phyloP scores from a whole-genome alignment of 2,888 invertebrate genomes.

The Melanostoma scalare region DNA sequence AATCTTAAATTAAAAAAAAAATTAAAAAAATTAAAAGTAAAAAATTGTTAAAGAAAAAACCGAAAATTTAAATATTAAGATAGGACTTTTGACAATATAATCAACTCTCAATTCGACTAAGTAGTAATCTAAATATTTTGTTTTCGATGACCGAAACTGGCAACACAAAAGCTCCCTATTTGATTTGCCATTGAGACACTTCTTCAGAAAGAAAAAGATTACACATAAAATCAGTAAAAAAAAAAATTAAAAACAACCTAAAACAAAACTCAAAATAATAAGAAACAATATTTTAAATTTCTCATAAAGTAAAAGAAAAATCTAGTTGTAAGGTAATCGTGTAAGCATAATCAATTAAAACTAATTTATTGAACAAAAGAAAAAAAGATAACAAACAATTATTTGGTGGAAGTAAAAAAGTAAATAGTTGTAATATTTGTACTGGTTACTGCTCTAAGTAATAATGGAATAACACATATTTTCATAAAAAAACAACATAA shows the following conservation, averaged over 20 bases:
- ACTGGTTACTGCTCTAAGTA: conserved; percentile 67
- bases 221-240: conserved; percentile 40
- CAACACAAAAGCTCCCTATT: conserved; percentile 16
- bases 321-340: conserved; percentile 60
- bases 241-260: conserved; percentile 6
- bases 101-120: conserved; percentile 70
- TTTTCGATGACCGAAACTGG: conserved; percentile 21
- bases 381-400: conserved; percentile 43
- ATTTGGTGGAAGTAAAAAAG: conserved; percentile 50
- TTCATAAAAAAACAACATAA: conserved; percentile 57
- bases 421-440: conserved; percentile 69
- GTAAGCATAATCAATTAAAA: conserved; percentile 67
- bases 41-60: conserved; percentile 35
- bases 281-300: not conserved
- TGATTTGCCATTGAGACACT: conserved; percentile 39
- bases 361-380: conserved; percentile 47
- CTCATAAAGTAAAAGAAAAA: conserved; percentile 32
- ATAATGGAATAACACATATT: conserved; percentile 70
- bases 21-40: not conserved
- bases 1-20: conserved; percentile 37
- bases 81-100: conserved; percentile 73
- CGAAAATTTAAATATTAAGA: conserved; percentile 63
- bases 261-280: conserved; percentile 10
- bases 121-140: conserved; percentile 35
- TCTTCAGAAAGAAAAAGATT: conserved; percentile 14